Evolutionary conservation across 2,888 invertebrate species (phyloP).

Genomic region (Dynastes tityus): DNA sequence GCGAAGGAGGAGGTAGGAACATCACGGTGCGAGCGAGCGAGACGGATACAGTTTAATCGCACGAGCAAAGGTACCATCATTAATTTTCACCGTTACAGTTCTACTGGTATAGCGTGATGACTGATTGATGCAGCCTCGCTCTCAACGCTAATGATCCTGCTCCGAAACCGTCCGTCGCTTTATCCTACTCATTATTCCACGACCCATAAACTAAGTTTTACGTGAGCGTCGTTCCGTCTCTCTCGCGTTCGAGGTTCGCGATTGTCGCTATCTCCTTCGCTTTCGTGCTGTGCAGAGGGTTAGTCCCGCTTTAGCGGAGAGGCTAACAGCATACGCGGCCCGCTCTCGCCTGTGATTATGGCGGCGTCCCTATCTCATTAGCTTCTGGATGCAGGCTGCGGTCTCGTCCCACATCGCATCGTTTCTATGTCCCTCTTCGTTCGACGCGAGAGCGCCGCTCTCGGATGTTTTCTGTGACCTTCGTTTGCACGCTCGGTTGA

Average conservation of each 20-base stretch:
- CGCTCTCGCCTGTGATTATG: conserved; percentile 59
- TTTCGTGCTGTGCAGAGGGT: conserved; percentile 44
- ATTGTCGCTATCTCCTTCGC: conserved; percentile 35
- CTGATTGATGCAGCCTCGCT: conserved; percentile 65
- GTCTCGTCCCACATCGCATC: conserved; percentile 52
- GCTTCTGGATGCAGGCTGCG: conserved; percentile 61
- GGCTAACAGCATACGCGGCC: conserved; percentile 51
- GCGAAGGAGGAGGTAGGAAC: conserved; percentile 63
- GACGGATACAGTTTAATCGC: conserved; percentile 55
- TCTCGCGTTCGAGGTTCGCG: conserved; percentile 29
- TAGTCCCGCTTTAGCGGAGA: conserved; percentile 48
- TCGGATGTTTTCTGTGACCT: conserved; percentile 47
- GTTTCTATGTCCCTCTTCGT: conserved; percentile 44
- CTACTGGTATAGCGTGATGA: conserved; percentile 62
- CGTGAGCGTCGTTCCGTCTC: conserved; percentile 51
- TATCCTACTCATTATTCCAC: conserved; percentile 56
- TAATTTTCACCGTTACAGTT: conserved; percentile 63
- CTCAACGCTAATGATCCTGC: conserved; percentile 63
- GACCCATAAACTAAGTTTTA: conserved; percentile 55
- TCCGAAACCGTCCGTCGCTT: conserved; percentile 56
- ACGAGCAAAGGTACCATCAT: conserved; percentile 59
- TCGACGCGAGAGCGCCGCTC: conserved; percentile 32
- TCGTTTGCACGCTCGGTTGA: conserved; percentile 47
- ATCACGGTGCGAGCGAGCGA: conserved; percentile 62
- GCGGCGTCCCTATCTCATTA: conserved; percentile 61